Percentiles rank a stretch among this genome's conserved stretches.
Evolutionary conservation across 2,113 vertebrate genomes (phyloP).

Genomic region (Amphilophus citrinellus): DNA sequence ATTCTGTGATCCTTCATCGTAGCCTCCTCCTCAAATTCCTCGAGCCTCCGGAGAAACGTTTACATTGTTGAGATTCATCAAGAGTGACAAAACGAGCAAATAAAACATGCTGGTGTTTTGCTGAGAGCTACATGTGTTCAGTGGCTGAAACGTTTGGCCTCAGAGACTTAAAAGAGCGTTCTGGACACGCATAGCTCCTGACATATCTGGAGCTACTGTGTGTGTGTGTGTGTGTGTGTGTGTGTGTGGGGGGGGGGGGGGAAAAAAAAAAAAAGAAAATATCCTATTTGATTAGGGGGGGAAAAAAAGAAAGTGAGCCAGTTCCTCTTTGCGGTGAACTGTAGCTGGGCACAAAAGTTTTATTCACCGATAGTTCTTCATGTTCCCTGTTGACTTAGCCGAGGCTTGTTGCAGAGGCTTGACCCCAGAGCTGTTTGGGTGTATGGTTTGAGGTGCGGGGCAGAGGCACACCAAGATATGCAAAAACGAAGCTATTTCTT

Average conservation of each 20-base stretch:
- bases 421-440: slow-evolving; percentile 79
- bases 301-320: slow-evolving; percentile 57
- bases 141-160: slow-evolving; percentile 46
- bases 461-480: slow-evolving; percentile 64
- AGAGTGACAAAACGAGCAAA: slow-evolving; percentile 41
- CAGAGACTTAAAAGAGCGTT: slow-evolving; percentile 31
- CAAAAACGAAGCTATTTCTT: slow-evolving; percentile 66
- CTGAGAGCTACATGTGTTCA: slow-evolving; percentile 32
- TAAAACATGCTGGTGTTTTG: slow-evolving; percentile 27
- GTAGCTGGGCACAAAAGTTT: slow-evolving; percentile 76
- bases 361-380: slow-evolving; percentile 82
- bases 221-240: too few species aligned
- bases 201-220: slow-evolving; percentile 55
- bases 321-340: slow-evolving; percentile 64
- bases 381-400: slow-evolving; percentile 80
- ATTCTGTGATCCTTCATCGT: not conserved
- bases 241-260: not conserved
- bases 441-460: slow-evolving; percentile 74
- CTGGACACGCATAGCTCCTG: slow-evolving; percentile 42
- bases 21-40: not conserved
- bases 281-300: slow-evolving; percentile 71
- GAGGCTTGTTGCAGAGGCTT: slow-evolving; percentile 71
- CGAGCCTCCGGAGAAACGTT: not conserved
- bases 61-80: slow-evolving; percentile 34
- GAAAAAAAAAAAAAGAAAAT: slow-evolving; percentile 63